Conservation (phyloP, 2,888 invertebrate genomes). For the Acanthococcus lagerstroemiae region DNA sequence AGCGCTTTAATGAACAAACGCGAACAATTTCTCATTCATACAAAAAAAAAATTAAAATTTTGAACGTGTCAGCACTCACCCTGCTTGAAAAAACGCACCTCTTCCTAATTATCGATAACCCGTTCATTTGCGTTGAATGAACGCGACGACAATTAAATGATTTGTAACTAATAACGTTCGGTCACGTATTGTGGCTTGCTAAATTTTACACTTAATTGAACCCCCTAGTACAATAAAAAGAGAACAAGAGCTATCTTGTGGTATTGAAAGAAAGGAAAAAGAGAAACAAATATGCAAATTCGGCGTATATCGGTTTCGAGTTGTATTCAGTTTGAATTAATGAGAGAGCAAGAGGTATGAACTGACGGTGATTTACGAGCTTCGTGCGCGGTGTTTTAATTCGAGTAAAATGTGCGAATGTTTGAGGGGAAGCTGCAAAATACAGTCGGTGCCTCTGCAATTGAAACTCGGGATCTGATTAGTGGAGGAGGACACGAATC, state of each 20-base stretch:
- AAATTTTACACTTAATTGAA: constrained; percentile 29
- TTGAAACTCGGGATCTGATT: no score
- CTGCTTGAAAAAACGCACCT: no score
- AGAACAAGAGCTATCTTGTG: not conserved
- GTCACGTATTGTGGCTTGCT: not conserved
- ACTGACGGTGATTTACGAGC: not conserved
- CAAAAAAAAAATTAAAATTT: no score
- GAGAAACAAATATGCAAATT: not conserved
- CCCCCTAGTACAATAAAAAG: constrained; percentile 9
- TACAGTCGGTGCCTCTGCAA: no score
- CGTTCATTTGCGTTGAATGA: no score
- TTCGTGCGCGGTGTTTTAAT: not conserved
- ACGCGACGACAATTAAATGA: not conserved
- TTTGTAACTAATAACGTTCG: not conserved
- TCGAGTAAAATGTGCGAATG: no score
- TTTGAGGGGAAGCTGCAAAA: no score
- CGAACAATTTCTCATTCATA: no score
- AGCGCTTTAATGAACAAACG: no score
- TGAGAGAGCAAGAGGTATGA: not conserved
- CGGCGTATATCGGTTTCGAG: not conserved
- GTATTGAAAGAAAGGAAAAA: not conserved
- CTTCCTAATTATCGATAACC: no score
- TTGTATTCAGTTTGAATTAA: not conserved
- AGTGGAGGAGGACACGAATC: no score
- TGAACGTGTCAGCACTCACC: no score